phyloP scores from a whole-genome alignment of 2,797 vertebrate genomes.

The Sylvia borin region DNA sequence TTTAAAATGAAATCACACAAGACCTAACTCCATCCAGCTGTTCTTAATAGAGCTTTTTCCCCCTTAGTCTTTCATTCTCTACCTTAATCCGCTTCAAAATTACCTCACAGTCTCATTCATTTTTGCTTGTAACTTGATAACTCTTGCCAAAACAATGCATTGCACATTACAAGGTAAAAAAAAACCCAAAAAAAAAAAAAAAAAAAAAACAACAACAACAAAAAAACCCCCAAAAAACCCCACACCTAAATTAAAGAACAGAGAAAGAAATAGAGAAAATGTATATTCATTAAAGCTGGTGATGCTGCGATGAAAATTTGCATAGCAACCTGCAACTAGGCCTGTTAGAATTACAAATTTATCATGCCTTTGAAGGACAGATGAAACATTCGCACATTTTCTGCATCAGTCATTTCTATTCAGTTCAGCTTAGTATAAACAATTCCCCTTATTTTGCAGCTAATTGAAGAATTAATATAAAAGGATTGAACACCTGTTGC shows the following conservation, averaged over 20 bases:
- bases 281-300: constrained; percentile 17
- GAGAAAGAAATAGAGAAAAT: not conserved
- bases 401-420: constrained; percentile 53
- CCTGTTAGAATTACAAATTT: constrained; percentile 38
- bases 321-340: constrained; percentile 2
- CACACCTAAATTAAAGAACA: not conserved
- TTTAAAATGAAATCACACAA: constrained; percentile 50
- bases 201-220: too few relatives aligned
- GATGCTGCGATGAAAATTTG: not conserved
- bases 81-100: constrained; percentile 45
- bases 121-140: constrained; percentile 44
- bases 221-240: too few relatives aligned
- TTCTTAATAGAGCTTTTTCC: not conserved
- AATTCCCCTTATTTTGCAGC: constrained; percentile 35
- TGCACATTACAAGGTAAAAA: not conserved
- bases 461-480: constrained; percentile 65
- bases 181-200: too few relatives aligned
- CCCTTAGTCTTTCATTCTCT: constrained; percentile 54
- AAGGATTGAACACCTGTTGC: constrained; percentile 61
- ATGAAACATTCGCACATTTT: constrained; percentile 49
- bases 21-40: constrained; percentile 45
- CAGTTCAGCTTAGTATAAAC: constrained; percentile 44
- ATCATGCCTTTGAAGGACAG: constrained; percentile 12
- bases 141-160: constrained; percentile 12
- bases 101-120: constrained; percentile 39